Conservation (phyloP, 1,140 invertebrate species). For the Aphaenogaster ashmeadi region DNA sequence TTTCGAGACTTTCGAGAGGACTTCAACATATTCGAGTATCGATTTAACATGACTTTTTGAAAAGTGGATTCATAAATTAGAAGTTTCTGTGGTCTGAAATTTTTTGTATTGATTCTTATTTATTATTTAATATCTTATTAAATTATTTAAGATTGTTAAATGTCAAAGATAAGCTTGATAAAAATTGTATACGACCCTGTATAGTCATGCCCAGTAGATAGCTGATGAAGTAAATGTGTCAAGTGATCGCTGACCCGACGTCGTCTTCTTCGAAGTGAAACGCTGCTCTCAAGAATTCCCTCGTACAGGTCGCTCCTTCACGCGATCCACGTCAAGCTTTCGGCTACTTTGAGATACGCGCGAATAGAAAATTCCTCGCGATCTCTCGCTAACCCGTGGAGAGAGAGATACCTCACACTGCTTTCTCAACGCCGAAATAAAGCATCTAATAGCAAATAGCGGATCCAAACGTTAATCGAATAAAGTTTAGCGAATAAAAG, state of each 20-base stretch:
- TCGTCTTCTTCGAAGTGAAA: neutral
- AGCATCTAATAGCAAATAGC: neutral
- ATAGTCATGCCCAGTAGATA: neutral
- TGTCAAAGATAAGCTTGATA: neutral
- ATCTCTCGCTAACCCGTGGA: neutral
- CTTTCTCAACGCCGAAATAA: neutral
- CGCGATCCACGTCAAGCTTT: neutral
- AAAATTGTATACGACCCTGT: neutral
- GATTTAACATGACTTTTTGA: too few relatives aligned
- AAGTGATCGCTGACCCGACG: neutral
- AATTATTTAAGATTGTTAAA: too few relatives aligned
- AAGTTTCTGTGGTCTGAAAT: too few relatives aligned
- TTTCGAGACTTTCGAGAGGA: too few relatives aligned
- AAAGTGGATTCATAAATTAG: too few relatives aligned
- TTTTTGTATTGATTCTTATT: too few relatives aligned
- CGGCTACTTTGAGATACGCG: neutral
- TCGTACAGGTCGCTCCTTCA: neutral
- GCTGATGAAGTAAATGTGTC: neutral
- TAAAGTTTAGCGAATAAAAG: neutral
- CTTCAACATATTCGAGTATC: too few relatives aligned
- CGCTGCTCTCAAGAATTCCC: conserved; percentile 5
- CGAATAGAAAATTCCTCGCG: neutral
- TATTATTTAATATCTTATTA: too few relatives aligned
- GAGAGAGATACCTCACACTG: neutral
- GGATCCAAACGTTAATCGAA: neutral